phyloP scores from a whole-genome alignment of 1,140 invertebrate species.

The Phthorimaea operculella region DNA sequence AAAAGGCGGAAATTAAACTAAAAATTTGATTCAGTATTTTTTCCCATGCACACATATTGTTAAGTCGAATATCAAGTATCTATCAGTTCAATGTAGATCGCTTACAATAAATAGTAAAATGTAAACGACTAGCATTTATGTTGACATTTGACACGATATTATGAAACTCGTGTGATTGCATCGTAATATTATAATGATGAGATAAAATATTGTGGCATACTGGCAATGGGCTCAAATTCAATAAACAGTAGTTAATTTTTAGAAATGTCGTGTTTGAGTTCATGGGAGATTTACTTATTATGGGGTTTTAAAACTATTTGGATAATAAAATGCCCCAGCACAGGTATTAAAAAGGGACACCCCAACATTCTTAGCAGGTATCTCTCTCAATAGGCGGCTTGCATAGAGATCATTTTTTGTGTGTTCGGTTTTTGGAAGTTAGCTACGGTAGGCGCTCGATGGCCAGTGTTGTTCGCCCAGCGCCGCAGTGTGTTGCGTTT shows the following conservation, averaged over 20 bases:
- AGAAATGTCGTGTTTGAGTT: no score
- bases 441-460: conserved; percentile 14
- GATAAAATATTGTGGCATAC: not conserved
- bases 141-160: conserved; percentile 12
- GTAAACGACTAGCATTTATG: conserved; percentile 1
- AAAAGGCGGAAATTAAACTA: no score
- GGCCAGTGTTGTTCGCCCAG: conserved; percentile 24
- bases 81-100: no score
- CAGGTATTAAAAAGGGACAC: no score
- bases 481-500: not conserved
- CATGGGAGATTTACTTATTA: no score
- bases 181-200: conserved; percentile 5
- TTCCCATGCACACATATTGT: no score
- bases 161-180: conserved; percentile 6
- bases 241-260: no score
- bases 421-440: conserved; percentile 3
- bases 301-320: no score
- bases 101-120: not conserved
- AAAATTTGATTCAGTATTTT: no score
- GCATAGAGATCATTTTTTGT: not conserved
- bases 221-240: no score
- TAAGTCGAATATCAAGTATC: no score
- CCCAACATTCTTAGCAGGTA: not conserved
- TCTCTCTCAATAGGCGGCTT: not conserved
- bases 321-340: no score